Percentiles rank a stretch among this genome's conserved stretches.
phyloP scores from a whole-genome alignment of 2,797 vertebrate species.

The Pipistrellus nathusii region DNA sequence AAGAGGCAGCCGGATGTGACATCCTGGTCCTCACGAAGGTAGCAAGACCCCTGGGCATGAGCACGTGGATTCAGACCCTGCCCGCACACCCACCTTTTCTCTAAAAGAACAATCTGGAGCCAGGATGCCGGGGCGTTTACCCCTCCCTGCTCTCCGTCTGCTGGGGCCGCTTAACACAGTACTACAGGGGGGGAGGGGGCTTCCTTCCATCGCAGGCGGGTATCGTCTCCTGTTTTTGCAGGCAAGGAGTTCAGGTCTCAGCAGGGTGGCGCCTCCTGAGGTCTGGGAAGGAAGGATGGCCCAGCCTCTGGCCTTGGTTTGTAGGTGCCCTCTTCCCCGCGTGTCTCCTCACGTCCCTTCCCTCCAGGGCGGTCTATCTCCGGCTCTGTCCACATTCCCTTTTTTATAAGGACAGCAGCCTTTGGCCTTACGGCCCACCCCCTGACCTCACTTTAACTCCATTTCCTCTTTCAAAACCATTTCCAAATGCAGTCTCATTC shows the following conservation, averaged over 20 bases:
- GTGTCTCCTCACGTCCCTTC: background rate
- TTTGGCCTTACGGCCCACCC: background rate
- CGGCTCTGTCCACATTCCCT: background rate
- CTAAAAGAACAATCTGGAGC: background rate
- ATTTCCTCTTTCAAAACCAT: background rate
- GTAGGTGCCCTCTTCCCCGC: rapidly evolving
- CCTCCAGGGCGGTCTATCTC: background rate
- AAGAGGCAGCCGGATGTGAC: background rate
- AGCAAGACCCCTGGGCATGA: no score
- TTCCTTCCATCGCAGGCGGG: background rate
- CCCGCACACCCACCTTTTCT: background rate
- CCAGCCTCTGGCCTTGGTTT: background rate
- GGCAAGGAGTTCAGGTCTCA: no score
- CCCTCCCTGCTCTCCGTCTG: background rate
- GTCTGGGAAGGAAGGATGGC: background rate
- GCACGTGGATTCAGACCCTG: background rate
- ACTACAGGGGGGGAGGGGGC: rapidly evolving
- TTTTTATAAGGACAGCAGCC: background rate
- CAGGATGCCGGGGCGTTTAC: background rate
- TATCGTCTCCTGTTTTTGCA: background rate
- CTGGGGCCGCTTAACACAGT: background rate
- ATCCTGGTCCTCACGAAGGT: background rate
- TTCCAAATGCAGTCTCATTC: background rate
- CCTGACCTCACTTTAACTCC: background rate
- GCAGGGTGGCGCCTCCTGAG: background rate